phyloP scores from a whole-genome alignment of 1,140 invertebrate species.

The Coptotermes formosanus region DNA sequence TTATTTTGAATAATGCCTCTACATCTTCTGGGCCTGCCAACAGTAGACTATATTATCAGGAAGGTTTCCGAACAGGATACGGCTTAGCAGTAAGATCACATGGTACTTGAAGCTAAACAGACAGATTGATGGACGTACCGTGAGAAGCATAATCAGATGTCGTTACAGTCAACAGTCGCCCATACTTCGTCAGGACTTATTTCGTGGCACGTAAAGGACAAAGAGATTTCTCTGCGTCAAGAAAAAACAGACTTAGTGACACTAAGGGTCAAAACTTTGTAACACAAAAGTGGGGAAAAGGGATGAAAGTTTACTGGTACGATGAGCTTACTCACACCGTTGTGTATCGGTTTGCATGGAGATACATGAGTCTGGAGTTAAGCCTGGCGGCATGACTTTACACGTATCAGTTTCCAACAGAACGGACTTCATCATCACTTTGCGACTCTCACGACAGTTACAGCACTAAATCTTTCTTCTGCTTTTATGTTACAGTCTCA shows the following conservation, averaged over 20 bases:
- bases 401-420: background rate
- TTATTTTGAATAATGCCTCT: background rate
- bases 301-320: background rate
- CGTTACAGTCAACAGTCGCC: background rate
- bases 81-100: background rate
- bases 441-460: background rate
- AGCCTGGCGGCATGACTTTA: background rate
- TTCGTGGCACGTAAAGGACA: background rate
- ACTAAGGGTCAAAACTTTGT: constrained; percentile 5
- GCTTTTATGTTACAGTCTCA: background rate
- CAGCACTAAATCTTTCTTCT: background rate
- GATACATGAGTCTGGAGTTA: background rate
- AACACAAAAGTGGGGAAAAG: background rate
- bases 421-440: background rate
- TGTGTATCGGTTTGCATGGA: background rate
- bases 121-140: background rate
- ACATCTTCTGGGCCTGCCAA: too few relatives aligned
- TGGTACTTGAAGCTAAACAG: background rate
- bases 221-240: background rate
- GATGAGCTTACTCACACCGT: background rate
- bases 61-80: background rate
- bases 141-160: background rate
- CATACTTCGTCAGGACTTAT: background rate
- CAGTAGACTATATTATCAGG: background rate
- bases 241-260: background rate